Percentiles rank a stretch among this genome's conserved stretches.
Evolutionary conservation across 2,888 invertebrate species (phyloP).

Genomic region (Ypsolopha sequella): DNA sequence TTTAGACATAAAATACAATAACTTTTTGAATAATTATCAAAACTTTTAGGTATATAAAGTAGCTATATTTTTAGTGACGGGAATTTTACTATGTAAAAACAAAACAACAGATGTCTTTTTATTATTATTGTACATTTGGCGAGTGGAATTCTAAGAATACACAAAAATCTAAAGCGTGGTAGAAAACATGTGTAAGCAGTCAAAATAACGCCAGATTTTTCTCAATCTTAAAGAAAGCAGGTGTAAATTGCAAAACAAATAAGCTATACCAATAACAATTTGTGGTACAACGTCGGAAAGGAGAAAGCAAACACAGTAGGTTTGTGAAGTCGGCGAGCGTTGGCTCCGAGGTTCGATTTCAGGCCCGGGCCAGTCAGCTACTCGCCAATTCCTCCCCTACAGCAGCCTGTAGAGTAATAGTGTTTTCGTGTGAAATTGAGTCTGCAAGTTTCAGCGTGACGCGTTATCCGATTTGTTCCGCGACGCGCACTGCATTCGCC

Average conservation of each 20-base stretch:
- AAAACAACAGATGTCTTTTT: no score
- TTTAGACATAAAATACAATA: background rate
- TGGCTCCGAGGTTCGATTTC: constrained; percentile 2
- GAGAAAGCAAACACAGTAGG: constrained; percentile 2
- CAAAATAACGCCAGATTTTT: no score
- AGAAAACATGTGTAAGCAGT: no score
- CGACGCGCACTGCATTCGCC: constrained; percentile 45
- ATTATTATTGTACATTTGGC: no score
- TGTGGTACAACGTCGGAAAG: constrained; percentile 6
- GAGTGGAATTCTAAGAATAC: no score
- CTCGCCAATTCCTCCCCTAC: constrained; percentile 24
- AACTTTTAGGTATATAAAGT: no score
- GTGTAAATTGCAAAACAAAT: constrained; percentile 33
- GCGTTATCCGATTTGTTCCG: constrained; percentile 63
- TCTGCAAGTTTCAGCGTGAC: constrained; percentile 50
- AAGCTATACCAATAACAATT: constrained; percentile 33
- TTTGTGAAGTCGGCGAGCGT: constrained; percentile 4
- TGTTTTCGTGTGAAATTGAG: constrained; percentile 52
- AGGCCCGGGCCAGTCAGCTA: constrained; percentile 6
- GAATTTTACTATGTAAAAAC: no score
- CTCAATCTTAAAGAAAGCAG: constrained; percentile 16
- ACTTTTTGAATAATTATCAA: background rate
- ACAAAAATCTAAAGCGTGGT: no score
- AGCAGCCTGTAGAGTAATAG: constrained; percentile 41
- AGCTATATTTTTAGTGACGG: no score